Evolutionary conservation across 2,797 vertebrate species (phyloP).

Genomic region (Arremon aurantiirostris): DNA sequence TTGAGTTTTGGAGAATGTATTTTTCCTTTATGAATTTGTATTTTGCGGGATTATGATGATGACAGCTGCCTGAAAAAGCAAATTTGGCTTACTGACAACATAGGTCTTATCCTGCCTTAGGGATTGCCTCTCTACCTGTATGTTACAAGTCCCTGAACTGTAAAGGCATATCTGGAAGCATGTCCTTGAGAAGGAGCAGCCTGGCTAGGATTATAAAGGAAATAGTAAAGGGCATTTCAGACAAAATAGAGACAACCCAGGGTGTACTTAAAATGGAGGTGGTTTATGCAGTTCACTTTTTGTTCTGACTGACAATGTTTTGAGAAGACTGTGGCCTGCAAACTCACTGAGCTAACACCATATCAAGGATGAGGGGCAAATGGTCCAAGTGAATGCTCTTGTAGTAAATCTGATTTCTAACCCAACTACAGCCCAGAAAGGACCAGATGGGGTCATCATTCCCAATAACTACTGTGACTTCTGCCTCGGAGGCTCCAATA

Average conservation of each 20-base stretch:
- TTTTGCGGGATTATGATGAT: not conserved
- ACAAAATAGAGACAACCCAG: not conserved
- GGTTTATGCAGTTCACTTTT: not conserved
- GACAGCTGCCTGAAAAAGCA: not conserved
- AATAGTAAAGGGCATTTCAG: not conserved
- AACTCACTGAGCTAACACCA: not conserved
- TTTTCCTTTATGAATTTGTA: not conserved
- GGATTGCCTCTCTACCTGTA: not conserved
- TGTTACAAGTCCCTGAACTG: not conserved
- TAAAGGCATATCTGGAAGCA: not conserved
- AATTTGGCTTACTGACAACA: not conserved
- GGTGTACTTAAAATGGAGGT: not conserved
- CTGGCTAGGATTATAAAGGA: not conserved
- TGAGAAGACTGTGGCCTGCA: not conserved
- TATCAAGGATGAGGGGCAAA: not conserved
- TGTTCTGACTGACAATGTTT: not conserved
- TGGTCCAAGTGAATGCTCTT: not conserved
- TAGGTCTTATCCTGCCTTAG: not conserved
- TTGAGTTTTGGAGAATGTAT: not conserved
- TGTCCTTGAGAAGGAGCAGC: not conserved
- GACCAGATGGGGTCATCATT: slow-evolving; percentile 89
- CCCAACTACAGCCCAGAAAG: slow-evolving; percentile 87
- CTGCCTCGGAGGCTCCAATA: slow-evolving; percentile 93
- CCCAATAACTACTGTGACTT: slow-evolving; percentile 99
- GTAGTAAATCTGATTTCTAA: slow-evolving; percentile 49